Base-by-base conservation (phyloP, 2,797 vertebrate genomes). In the Hafferia zeledoni region DNA sequence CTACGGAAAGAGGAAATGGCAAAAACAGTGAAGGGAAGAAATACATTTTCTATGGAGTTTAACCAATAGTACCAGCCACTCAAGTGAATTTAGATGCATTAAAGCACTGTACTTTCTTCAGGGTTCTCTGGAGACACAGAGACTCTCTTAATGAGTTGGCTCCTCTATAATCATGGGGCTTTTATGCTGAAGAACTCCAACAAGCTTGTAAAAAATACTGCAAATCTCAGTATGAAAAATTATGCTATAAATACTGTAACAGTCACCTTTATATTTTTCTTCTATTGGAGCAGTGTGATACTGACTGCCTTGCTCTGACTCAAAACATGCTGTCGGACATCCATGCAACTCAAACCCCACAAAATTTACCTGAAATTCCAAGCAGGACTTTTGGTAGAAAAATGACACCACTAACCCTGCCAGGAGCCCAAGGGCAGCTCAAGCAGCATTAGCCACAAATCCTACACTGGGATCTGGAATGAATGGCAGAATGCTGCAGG, bases 171-270 rank as follows among this genome's bases (percentile, higher is more conserved):
- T 79, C 27, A 74, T 5, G 30, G 52, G 52, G 20, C 13, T 44
- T 95, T 92, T 57, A 91, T 70, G 79, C 27, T n/a, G 17, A 88
- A 59, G 60, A 94, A 89, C 69, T 93, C 92, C 80, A 94, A 93
- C 46, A 89, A 76, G 52, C 44, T 88, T 69, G 63, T 30, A 53
- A 53, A 53, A 53, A 31, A 53, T 31, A 53, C 52, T 82, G 56
- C 30, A 96, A 90, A 92, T 89, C 71, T 69, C 87, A 86, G 0
- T 64, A 88, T 64, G 60, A 96, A 86, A 89, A 94, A 91, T 52
- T 35, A 83, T 43, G 33, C 67, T 87, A 74, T 69, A 91, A 90
- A 93, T 88, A 72, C 63, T 67, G 28, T 50, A 91, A 90, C 9
- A 79, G 83, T 70, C 83, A 82, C 80, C 63, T 27, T 84, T 72